Conservation (phyloP, 2,888 invertebrate genomes). For the Heliconius erato region DNA sequence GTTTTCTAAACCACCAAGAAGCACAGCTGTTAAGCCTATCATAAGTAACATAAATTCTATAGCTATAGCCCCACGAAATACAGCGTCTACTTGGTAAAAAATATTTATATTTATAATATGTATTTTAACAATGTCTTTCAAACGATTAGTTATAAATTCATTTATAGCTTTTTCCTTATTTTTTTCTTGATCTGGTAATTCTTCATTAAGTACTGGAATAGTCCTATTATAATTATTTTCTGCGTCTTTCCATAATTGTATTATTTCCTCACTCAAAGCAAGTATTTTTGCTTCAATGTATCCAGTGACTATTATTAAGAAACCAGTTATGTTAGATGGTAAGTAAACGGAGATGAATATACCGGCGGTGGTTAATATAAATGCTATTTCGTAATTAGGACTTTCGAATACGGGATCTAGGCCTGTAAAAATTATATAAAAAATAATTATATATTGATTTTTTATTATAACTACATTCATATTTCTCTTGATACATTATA, state of each 20-base stretch:
- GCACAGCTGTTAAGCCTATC: slow-evolving; percentile 62
- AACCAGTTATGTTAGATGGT: slow-evolving; percentile 55
- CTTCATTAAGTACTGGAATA: background rate
- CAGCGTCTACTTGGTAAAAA: slow-evolving; percentile 57
- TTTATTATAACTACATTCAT: too few relatives aligned
- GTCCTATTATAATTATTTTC: slow-evolving; percentile 23
- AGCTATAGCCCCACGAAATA: slow-evolving; percentile 62
- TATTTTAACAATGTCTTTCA: slow-evolving; percentile 58
- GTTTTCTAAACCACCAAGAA: slow-evolving; percentile 69
- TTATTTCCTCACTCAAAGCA: slow-evolving; percentile 64
- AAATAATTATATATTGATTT: background rate
- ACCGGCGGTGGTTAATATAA: slow-evolving; percentile 5
- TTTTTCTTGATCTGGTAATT: background rate
- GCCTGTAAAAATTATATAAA: slow-evolving; percentile 57
- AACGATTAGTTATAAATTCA: slow-evolving; percentile 51
- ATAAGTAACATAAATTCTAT: slow-evolving; percentile 63
- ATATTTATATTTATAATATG: slow-evolving; percentile 61
- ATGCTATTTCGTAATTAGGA: slow-evolving; percentile 43
- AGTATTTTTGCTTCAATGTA: slow-evolving; percentile 59
- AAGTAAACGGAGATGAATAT: slow-evolving; percentile 54
- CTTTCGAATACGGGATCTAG: slow-evolving; percentile 40
- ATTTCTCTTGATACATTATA: too few relatives aligned
- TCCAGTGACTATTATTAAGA: slow-evolving; percentile 63
- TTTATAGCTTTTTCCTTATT: background rate
- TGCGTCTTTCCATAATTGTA: slow-evolving; percentile 63